Percentiles rank a stretch among this genome's conserved stretches.
These are phyloP conservation scores for Plectropomus leopardus DNA, from an alignment of 2,113 vertebrate species.

Conservation along the genomic window DNA sequence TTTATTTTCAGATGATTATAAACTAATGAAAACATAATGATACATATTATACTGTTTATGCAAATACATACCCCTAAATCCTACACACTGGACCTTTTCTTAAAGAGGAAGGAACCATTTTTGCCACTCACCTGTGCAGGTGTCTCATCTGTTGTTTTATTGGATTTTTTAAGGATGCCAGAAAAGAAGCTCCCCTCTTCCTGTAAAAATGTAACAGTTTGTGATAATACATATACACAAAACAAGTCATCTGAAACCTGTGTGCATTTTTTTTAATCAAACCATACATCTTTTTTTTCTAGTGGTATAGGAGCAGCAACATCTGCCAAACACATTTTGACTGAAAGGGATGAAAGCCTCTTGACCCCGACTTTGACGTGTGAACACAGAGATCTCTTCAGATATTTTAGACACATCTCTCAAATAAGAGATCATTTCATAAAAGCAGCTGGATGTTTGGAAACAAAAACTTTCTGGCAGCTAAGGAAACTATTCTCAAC, in stretches of 20 bases:
- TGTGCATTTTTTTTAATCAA: neutral
- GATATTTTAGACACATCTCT: neutral
- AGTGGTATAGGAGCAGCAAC: neutral
- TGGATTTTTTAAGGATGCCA: constrained; percentile 51
- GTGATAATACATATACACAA: neutral
- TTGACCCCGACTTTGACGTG: neutral
- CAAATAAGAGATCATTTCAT: neutral
- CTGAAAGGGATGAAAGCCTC: neutral
- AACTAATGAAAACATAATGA: too few relatives aligned
- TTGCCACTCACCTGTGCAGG: constrained; percentile 42
- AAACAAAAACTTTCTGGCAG: neutral
- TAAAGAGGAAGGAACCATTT: neutral
- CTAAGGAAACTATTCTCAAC: neutral
- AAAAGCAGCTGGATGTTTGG: neutral
- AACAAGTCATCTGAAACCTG: neutral
- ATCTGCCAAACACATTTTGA: neutral
- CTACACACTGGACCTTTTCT: neutral
- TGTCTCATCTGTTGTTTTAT: constrained; percentile 49
- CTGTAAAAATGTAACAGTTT: neutral
- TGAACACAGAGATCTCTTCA: neutral
- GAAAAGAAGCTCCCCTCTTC: constrained; percentile 57
- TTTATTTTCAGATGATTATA: too few relatives aligned
- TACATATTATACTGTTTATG: too few relatives aligned
- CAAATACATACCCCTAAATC: too few relatives aligned
- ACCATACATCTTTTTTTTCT: neutral